Conservation (phyloP, 1,140 invertebrate species). For the Drosophila littoralis region DNA sequence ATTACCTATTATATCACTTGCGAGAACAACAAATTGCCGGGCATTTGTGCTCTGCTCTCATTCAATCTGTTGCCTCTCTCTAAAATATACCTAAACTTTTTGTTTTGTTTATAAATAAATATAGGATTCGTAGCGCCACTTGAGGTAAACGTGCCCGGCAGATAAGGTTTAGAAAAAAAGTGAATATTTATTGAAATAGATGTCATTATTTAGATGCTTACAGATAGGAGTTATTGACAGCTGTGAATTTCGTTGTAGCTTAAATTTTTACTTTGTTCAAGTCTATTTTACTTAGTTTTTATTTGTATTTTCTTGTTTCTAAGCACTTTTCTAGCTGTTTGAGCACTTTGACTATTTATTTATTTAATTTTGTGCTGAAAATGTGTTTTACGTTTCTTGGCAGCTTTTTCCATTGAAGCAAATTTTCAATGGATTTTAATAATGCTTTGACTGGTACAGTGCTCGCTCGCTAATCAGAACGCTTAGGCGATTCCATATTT, state of each 20-base stretch:
- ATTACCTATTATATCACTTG: conserved; percentile 29
- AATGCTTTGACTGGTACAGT: conserved; percentile 12
- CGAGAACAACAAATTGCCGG: conserved; percentile 28
- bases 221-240: not conserved
- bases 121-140: conserved; percentile 12
- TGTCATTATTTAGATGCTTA: conserved; percentile 2
- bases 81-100: conserved; percentile 9
- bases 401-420: conserved; percentile 1
- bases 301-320: not conserved
- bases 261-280: not conserved
- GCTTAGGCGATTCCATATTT: too few species aligned
- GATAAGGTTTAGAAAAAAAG: conserved; percentile 17
- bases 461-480: not conserved
- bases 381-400: conserved; percentile 18
- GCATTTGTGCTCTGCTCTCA: conserved; percentile 17
- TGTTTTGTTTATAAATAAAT: conserved; percentile 47
- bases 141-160: not conserved
- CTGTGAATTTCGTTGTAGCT: not conserved
- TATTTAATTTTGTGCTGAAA: not conserved
- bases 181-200: not conserved
- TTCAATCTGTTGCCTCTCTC: conserved; percentile 3
- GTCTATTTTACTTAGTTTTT: not conserved
- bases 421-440: conserved; percentile 46
- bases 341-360: not conserved
- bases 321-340: not conserved